Evolutionary conservation across 2,888 invertebrate genomes (phyloP).

Genomic region (Clivina fossor): DNA sequence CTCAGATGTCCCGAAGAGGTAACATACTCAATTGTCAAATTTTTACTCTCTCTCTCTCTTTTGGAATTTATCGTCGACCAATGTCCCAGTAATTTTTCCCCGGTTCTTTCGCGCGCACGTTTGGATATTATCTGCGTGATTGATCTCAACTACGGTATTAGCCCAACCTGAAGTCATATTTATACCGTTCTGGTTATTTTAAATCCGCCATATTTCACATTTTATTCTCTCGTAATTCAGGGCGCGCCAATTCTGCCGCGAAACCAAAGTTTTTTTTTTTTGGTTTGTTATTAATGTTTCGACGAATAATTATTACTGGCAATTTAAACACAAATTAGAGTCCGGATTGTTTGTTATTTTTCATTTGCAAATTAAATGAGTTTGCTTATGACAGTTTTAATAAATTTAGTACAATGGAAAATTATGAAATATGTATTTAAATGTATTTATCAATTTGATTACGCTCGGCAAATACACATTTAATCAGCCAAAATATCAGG

Average conservation of each 20-base stretch:
- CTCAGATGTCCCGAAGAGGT: constrained; percentile 5
- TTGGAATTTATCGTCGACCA: no score
- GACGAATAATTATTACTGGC: constrained; percentile 12
- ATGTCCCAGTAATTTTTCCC: constrained; percentile 12
- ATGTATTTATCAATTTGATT: no score
- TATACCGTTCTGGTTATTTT: constrained; percentile 17
- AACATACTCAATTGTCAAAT: neutral
- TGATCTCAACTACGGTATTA: constrained; percentile 21
- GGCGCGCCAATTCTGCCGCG: no score
- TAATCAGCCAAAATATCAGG: no score
- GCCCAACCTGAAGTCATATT: constrained; percentile 12
- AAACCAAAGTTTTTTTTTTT: constrained; percentile 16
- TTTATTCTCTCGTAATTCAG: constrained; percentile 15
- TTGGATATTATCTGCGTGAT: constrained; percentile 16
- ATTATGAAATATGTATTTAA: constrained; percentile 7
- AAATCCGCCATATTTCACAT: constrained; percentile 16
- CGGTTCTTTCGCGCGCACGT: neutral
- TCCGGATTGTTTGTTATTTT: constrained; percentile 19
- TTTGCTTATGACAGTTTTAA: constrained; percentile 26
- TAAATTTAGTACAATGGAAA: constrained; percentile 19
- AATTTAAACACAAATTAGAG: constrained; percentile 28
- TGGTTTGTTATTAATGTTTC: constrained; percentile 12
- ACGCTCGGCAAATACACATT: no score
- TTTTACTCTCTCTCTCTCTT: no score
- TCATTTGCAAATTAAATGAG: constrained; percentile 17